phyloP scores from a whole-genome alignment of 1,140 invertebrate genomes.

The Pseudomyrmex pallidus region DNA sequence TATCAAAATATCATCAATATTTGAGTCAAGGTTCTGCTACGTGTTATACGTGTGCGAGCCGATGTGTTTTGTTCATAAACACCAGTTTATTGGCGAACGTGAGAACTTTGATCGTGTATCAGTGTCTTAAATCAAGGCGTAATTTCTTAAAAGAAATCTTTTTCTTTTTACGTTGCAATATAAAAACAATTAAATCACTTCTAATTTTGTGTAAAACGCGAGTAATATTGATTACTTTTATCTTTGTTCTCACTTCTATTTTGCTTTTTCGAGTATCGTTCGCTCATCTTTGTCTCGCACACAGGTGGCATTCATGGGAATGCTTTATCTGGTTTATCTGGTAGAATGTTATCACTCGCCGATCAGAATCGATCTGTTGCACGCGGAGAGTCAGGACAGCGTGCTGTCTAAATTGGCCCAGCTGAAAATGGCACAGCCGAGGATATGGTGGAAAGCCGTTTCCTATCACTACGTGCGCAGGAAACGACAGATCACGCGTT shows the following conservation, averaged over 20 bases:
- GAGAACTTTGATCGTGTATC: no score
- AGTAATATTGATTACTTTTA: background rate
- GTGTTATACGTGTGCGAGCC: no score
- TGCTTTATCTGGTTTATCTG: slow-evolving; percentile 93
- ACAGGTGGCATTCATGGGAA: slow-evolving; percentile 90
- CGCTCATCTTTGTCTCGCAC: background rate
- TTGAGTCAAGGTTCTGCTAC: no score
- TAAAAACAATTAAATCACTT: no score
- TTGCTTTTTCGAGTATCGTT: background rate
- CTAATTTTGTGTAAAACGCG: no score
- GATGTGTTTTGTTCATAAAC: no score
- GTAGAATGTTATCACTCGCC: slow-evolving; percentile 94
- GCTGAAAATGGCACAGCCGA: slow-evolving; percentile 90
- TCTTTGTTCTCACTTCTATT: slow-evolving; percentile 16
- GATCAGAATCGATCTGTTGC: slow-evolving; percentile 88
- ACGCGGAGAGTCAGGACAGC: slow-evolving; percentile 88
- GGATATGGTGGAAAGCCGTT: slow-evolving; percentile 96
- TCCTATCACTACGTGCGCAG: slow-evolving; percentile 94
- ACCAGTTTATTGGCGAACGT: no score
- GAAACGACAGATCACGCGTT: slow-evolving; percentile 91
- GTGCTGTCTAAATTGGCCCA: slow-evolving; percentile 89
- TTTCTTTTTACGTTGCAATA: no score
- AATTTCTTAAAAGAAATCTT: no score
- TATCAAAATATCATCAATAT: no score
- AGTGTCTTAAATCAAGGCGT: no score